phyloP scores from a whole-genome alignment of 2,113 vertebrate species.

The Pterocles orientalis region DNA sequence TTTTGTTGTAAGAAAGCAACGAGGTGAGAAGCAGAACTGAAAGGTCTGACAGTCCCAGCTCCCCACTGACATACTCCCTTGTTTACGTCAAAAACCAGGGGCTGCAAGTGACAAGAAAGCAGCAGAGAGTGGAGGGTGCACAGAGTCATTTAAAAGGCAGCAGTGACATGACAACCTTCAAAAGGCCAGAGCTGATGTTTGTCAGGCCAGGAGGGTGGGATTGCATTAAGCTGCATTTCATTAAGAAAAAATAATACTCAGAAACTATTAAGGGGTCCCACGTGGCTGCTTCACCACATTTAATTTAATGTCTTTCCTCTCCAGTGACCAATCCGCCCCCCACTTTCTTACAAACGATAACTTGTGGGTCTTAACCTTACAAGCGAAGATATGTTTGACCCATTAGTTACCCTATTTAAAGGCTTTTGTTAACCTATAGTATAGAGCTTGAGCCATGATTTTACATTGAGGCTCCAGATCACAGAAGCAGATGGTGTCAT shows the following conservation, averaged over 20 bases:
- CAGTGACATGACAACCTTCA: background rate
- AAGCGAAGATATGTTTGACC: constrained; percentile 53
- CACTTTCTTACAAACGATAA: constrained; percentile 15
- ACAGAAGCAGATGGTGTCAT: constrained; percentile 64
- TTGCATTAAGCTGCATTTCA: constrained; percentile 56
- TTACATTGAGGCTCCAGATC: constrained; percentile 18
- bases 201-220: background rate
- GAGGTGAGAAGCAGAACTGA: constrained; percentile 33
- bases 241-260: constrained; percentile 56
- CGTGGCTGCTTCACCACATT: constrained; percentile 47
- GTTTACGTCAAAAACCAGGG: constrained; percentile 10
- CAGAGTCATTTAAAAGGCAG: background rate
- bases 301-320: constrained; percentile 62
- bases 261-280: constrained; percentile 51
- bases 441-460: background rate
- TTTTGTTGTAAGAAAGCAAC: constrained; percentile 5
- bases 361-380: constrained; percentile 73
- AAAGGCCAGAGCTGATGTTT: background rate
- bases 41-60: constrained; percentile 10
- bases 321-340: constrained; percentile 53
- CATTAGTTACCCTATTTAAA: constrained; percentile 60
- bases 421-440: constrained; percentile 47
- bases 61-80: background rate
- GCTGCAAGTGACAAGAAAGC: constrained; percentile 5
- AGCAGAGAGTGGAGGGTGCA: background rate